Percentiles rank a stretch among this genome's conserved stretches.
Evolutionary conservation across 2,888 invertebrate genomes (phyloP).

Genomic region (Synergus gifuensis): DNA sequence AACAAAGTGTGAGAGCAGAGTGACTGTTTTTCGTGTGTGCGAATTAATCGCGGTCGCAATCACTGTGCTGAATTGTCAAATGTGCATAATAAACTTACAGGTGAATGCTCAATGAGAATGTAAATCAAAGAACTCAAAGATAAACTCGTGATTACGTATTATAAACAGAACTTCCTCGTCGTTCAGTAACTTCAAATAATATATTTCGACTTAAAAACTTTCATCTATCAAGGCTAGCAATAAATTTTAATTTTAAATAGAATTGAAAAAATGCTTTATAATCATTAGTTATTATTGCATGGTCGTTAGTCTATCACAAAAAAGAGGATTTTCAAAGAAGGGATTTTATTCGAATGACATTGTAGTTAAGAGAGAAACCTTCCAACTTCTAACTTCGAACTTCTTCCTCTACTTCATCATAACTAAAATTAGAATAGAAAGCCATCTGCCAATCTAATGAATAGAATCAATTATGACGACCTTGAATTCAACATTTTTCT

Average conservation of each 20-base stretch:
- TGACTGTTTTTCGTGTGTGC: constrained; percentile 16
- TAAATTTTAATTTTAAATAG: no score
- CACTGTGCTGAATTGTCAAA: constrained; percentile 33
- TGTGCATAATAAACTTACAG: constrained; percentile 23
- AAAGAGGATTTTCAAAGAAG: no score
- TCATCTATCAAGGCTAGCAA: no score
- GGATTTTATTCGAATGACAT: no score
- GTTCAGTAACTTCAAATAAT: neutral
- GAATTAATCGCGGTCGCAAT: constrained; percentile 52
- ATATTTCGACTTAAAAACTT: no score
- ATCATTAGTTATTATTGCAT: no score
- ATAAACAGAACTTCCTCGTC: constrained; percentile 6
- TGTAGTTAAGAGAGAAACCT: neutral
- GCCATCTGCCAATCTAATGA: neutral
- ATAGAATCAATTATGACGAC: neutral
- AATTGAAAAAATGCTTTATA: no score
- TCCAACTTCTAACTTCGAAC: neutral
- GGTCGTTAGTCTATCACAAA: no score
- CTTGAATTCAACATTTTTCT: neutral
- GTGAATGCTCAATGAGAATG: constrained; percentile 38
- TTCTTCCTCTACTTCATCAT: neutral
- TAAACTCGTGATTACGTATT: neutral
- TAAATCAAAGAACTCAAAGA: constrained; percentile 4
- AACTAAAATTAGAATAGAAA: neutral
- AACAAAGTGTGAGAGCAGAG: constrained; percentile 29